These are phyloP conservation scores for Ptilorrhoa leucosticta DNA, from an alignment of 2,113 vertebrate genomes.

Conservation along the genomic window DNA sequence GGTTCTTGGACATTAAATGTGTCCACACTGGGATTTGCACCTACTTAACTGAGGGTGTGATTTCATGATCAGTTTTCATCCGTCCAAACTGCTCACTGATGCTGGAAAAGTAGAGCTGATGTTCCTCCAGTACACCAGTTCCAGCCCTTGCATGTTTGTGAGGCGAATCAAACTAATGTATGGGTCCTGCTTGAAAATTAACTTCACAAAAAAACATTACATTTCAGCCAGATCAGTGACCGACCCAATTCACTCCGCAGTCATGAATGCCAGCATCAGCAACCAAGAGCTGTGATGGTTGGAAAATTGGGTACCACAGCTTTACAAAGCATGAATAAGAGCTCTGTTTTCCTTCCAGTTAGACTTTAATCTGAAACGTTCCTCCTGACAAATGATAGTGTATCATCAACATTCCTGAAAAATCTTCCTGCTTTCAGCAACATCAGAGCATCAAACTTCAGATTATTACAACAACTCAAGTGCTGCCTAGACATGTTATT, in stretches of 20 bases:
- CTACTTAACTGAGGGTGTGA: slow-evolving; percentile 30
- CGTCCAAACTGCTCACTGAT: neutral
- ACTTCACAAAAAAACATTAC: neutral
- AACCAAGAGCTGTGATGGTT: neutral
- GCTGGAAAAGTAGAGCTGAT: neutral
- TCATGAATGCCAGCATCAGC: neutral
- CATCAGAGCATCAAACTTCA: neutral
- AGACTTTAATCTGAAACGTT: neutral
- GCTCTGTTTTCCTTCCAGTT: neutral
- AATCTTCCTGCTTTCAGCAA: neutral
- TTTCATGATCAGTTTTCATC: slow-evolving; percentile 33
- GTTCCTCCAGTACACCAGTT: neutral
- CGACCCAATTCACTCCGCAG: neutral
- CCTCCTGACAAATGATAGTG: neutral
- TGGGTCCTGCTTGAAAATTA: neutral
- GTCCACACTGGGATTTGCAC: slow-evolving; percentile 44
- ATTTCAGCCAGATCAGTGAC: neutral
- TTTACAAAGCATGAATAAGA: neutral
- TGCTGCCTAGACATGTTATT: neutral
- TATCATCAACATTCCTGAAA: neutral
- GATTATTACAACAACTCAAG: neutral
- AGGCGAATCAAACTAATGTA: neutral
- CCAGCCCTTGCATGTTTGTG: neutral
- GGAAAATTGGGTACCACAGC: neutral
- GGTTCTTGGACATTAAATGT: neutral